Conservation (phyloP, 1,140 invertebrate genomes). For the Zaprionus africanus region DNA sequence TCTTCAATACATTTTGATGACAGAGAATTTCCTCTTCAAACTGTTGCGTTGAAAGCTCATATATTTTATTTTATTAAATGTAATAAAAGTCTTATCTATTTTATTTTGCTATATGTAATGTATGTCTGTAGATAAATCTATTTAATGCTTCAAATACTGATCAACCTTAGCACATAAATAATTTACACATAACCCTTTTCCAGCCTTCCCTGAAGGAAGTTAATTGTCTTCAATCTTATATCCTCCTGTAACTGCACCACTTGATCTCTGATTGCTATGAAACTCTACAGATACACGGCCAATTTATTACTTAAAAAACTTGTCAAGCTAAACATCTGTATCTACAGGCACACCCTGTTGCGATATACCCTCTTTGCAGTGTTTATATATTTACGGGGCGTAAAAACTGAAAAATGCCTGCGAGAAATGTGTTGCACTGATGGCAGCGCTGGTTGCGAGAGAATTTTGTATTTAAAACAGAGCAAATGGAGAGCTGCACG, state of each 20-base stretch:
- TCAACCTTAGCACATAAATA: no score
- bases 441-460: constrained; percentile 34
- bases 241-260: no score
- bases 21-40: no score
- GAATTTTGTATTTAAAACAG: constrained; percentile 68
- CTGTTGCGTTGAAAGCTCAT: not conserved
- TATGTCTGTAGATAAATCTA: no score
- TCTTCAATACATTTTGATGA: no score
- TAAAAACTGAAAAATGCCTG: constrained; percentile 45
- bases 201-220: no score
- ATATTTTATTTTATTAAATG: no score
- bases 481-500: constrained; percentile 20
- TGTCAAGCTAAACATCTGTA: not conserved
- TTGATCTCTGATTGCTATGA: no score
- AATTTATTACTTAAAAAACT: not conserved
- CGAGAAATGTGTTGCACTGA: constrained; percentile 31
- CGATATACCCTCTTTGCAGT: not conserved
- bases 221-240: no score
- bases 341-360: not conserved
- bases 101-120: no score
- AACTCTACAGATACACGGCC: not conserved
- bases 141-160: no score
- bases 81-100: no score
- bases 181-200: rapidly evolving
- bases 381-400: constrained; percentile 17